phyloP scores from a whole-genome alignment of 2,797 vertebrate species.

The Pachyuromys duprasi region DNA sequence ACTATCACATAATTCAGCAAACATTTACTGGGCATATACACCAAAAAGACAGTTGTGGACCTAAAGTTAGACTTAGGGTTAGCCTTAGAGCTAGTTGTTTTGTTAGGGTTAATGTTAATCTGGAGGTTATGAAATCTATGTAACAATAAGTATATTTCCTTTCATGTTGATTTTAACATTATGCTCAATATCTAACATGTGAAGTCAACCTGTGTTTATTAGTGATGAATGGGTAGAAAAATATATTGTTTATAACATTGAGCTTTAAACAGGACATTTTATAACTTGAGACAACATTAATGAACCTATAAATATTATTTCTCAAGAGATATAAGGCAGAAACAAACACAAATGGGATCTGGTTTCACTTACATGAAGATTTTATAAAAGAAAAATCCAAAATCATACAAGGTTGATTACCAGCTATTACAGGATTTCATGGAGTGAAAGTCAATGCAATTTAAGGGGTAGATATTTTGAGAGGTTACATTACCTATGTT shows the following conservation, averaged over 20 bases:
- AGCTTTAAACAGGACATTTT: neutral
- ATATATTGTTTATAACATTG: neutral
- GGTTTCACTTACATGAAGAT: neutral
- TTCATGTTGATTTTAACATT: neutral
- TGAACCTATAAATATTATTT: neutral
- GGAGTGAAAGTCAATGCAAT: neutral
- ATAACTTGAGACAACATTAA: neutral
- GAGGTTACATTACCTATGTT: neutral
- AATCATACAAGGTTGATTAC: neutral
- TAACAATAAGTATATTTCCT: neutral
- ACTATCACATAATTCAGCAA: neutral
- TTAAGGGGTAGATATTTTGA: neutral
- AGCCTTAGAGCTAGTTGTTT: neutral
- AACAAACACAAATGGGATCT: neutral
- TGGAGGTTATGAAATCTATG: no score
- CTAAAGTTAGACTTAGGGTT: neutral
- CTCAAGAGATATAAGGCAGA: neutral
- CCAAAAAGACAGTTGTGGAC: neutral
- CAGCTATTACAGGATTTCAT: neutral
- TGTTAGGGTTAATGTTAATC: neutral
- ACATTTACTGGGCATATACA: neutral
- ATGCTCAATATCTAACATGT: neutral
- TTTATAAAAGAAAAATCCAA: neutral
- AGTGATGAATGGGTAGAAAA: neutral
- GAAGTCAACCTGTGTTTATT: neutral